Percentiles rank a stretch among this genome's conserved stretches.
These are phyloP conservation scores for Aphaenogaster ashmeadi DNA, from an alignment of 1,140 invertebrate genomes.

Conservation along the genomic window DNA sequence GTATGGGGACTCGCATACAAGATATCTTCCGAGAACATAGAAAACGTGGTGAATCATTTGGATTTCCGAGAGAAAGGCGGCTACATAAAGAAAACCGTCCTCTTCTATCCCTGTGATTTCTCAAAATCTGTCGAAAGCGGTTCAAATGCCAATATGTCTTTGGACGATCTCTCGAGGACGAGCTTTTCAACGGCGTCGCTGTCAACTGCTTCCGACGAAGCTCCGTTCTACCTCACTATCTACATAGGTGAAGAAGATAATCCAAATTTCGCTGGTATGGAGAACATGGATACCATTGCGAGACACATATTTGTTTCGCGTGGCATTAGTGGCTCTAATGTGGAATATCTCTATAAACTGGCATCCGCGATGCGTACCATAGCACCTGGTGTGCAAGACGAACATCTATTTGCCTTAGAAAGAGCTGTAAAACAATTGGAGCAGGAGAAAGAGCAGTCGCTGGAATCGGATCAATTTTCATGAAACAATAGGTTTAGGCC, in stretches of 20 bases:
- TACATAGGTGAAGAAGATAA: conserved; percentile 95
- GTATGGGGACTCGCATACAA: conserved; percentile 98
- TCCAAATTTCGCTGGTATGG: conserved; percentile 92
- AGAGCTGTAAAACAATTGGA: conserved; percentile 87
- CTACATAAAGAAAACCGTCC: conserved; percentile 91
- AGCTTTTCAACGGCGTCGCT: conserved; percentile 12
- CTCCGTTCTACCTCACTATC: conserved; percentile 92
- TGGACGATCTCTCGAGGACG: neutral
- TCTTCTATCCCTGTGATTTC: conserved; percentile 90
- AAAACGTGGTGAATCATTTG: conserved; percentile 92
- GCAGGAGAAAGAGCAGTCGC: conserved; percentile 60
- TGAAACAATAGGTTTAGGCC: conserved; percentile 12
- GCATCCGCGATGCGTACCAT: conserved; percentile 92
- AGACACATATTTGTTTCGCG: conserved; percentile 91
- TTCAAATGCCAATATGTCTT: neutral
- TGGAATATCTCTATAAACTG: conserved; percentile 95
- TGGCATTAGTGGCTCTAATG: conserved; percentile 95
- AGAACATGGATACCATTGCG: conserved; percentile 92
- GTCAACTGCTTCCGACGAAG: conserved; percentile 65
- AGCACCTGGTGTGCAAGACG: conserved; percentile 90
- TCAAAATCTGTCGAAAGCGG: conserved; percentile 37
- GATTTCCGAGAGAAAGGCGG: conserved; percentile 97
- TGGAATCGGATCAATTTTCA: conserved; percentile 61
- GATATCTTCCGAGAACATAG: conserved; percentile 91
- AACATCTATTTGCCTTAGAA: conserved; percentile 94